Base-by-base conservation (phyloP, 2,113 vertebrate species). In the Tragelaphus strepsiceros region DNA sequence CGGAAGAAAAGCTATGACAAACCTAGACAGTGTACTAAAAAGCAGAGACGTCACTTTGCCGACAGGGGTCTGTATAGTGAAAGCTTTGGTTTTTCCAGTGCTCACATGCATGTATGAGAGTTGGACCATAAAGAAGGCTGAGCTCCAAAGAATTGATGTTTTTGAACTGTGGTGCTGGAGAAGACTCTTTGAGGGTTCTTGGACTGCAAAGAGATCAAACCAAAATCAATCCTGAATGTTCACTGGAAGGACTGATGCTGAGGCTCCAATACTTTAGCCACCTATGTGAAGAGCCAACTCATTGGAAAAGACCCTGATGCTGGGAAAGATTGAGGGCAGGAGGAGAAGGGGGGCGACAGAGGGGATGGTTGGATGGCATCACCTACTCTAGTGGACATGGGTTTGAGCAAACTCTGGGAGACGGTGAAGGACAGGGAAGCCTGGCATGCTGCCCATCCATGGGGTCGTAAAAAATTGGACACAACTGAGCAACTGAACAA, bases 51-150 rank as follows among this genome's bases (percentile, higher is more conserved):
- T 39, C 19, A 74, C 19, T 74, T 39, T 39, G 5, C 67, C 5
- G 2, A 22, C 35, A 6, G 21, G n/a, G 10, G 5, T 74, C n/a
- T 0, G 0, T 39, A 13, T 74, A 39, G 35, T 74, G n/a, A 39
- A 39, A 22, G 5, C 67, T 71, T 71, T 74, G n/a, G 10, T 74
- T 74, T 39, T 39, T 39, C 67, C 35, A 74, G 35, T 74, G 67
- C 19, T 74, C 67, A 74, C 67, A 74, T 74, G 24, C 35, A 39
- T 35, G 21, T 24, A 5, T 74, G 35, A 74, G 67, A 24, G 19
- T 74, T 13, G 67, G n/a, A 39, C 67, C 5, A 0, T 74, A 39
- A 39, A 39, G 67, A 74, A 74, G 67, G 35, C 67, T 74, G 21
- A 39, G 35, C 35, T 74, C 19, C 67, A 24, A 39, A 39, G 67